These are phyloP conservation scores for Parnassius smintheus DNA, from an alignment of 2,888 invertebrate species.

Conservation along the genomic window DNA sequence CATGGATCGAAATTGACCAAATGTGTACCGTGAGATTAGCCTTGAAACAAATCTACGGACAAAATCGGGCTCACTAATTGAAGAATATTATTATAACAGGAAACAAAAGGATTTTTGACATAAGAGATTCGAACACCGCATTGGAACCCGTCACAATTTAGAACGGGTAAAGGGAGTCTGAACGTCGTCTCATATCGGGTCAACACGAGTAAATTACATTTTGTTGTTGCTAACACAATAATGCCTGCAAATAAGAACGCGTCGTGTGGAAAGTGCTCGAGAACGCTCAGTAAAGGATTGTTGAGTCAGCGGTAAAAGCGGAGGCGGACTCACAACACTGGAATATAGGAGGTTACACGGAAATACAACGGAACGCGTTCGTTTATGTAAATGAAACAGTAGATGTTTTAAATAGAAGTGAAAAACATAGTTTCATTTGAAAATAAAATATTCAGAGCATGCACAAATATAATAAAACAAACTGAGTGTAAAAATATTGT, in stretches of 20 bases:
- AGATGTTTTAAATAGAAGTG: constrained; percentile 33
- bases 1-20: constrained; percentile 38
- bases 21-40: constrained; percentile 21
- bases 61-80: constrained; percentile 44
- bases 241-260: constrained; percentile 35
- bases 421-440: constrained; percentile 2
- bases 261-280: constrained; percentile 32
- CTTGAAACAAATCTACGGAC: constrained; percentile 34
- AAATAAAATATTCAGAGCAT: no score
- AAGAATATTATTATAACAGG: constrained; percentile 44
- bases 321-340: constrained; percentile 46
- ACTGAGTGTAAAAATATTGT: no score
- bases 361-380: constrained; percentile 29
- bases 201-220: constrained; percentile 35
- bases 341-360: constrained; percentile 30
- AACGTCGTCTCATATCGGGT: constrained; percentile 44
- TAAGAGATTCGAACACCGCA: constrained; percentile 36
- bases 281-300: constrained; percentile 41
- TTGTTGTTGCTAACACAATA: constrained; percentile 7
- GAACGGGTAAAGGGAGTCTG: constrained; percentile 30
- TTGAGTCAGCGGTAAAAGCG: constrained; percentile 48
- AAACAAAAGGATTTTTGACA: constrained; percentile 52
- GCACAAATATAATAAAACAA: no score
- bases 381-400: constrained; percentile 44
- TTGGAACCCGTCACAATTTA: constrained; percentile 32